Conservation (phyloP, 2,888 invertebrate genomes). For the Allolobophora icterica region DNA sequence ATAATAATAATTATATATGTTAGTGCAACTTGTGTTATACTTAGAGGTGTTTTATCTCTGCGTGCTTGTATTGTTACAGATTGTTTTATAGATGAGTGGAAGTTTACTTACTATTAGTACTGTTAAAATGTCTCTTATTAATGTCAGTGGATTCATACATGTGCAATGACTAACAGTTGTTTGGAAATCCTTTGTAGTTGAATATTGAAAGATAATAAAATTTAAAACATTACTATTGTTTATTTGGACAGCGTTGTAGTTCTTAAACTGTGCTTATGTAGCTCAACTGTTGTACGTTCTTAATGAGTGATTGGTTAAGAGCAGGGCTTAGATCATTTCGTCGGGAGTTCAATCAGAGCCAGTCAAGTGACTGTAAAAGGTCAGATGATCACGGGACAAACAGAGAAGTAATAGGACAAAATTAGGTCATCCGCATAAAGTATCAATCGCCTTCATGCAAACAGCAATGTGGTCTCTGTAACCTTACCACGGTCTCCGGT, state of each 20-base stretch:
- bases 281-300: neutral
- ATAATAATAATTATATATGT: neutral
- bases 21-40: constrained; percentile 14
- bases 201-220: neutral
- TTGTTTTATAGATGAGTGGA: neutral
- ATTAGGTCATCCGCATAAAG: neutral
- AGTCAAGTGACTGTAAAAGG: neutral
- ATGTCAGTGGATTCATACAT: neutral
- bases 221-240: neutral
- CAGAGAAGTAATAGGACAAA: neutral
- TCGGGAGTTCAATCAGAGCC: neutral
- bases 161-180: neutral
- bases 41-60: neutral
- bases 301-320: neutral
- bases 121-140: neutral
- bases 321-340: neutral
- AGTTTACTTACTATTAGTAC: constrained; percentile 1
- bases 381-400: neutral
- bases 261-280: neutral
- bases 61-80: constrained; percentile 10
- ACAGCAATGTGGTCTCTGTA: neutral
- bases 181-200: neutral
- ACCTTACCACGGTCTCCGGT: neutral
- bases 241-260: neutral
- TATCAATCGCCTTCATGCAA: neutral